Percentiles rank a stretch among this genome's conserved stretches.
These are phyloP conservation scores for Anguilla pacifica DNA, from an alignment of 2,797 vertebrate genomes.

Conservation along the genomic window DNA sequence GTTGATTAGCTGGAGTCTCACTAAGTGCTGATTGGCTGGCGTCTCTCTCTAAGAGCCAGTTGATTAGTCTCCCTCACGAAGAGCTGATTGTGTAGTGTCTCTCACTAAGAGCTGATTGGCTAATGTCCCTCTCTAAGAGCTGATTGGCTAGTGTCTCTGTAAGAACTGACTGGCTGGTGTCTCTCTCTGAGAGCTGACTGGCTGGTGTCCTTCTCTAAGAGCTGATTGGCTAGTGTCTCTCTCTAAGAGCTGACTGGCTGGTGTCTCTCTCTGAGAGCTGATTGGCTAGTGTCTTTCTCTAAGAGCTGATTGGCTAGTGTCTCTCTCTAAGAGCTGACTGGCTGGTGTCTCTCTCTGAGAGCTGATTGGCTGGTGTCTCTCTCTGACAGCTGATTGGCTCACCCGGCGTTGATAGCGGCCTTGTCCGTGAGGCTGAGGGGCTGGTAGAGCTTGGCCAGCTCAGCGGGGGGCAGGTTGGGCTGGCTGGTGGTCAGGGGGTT, in stretches of 20 bases:
- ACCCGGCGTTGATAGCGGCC: constrained; percentile 86
- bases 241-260: background rate
- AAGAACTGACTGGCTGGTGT: no score
- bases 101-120: background rate
- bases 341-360: background rate
- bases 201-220: no score
- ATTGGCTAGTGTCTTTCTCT: no score
- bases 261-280: background rate
- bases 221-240: no score
- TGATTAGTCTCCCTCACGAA: no score
- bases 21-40: background rate
- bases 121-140: no score
- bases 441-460: constrained; percentile 87
- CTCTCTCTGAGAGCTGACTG: no score
- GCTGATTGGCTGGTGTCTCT: background rate
- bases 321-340: no score
- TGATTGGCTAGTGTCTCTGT: background rate
- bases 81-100: no score
- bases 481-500: constrained; percentile 79
- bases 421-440: constrained; percentile 85
- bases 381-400: constrained; percentile 42
- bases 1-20: no score
- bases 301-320: no score
- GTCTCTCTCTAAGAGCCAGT: no score
- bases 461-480: constrained; percentile 73